Evolutionary conservation across 2,797 vertebrate genomes (phyloP).

Genomic region (Chelon labrosus): DNA sequence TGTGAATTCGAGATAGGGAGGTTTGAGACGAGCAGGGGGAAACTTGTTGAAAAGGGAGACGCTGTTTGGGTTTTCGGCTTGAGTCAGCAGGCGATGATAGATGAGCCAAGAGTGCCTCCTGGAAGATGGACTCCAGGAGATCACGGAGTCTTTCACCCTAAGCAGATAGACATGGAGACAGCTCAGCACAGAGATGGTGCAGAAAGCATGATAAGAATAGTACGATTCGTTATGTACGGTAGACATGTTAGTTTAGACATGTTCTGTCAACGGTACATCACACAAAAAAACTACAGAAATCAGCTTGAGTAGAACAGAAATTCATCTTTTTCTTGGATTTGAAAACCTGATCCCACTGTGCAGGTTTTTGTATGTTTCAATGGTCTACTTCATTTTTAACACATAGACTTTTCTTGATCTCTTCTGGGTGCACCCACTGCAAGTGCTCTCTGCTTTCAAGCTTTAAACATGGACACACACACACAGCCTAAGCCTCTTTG

Average conservation of each 20-base stretch:
- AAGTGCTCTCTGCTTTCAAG: conserved; percentile 28
- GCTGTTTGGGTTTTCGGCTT: conserved; percentile 40
- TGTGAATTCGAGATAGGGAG: conserved; percentile 20
- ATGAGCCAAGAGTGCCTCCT: conserved; percentile 59
- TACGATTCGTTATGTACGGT: conserved; percentile 24
- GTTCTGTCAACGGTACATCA: conserved; percentile 24
- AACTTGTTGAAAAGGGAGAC: conserved; percentile 35
- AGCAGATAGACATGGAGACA: conserved; percentile 38
- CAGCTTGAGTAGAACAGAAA: conserved; percentile 15
- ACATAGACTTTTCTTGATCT: conserved; percentile 37
- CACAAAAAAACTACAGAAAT: conserved; percentile 9
- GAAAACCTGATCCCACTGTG: background rate
- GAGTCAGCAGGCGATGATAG: conserved; percentile 70
- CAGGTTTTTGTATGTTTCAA: conserved; percentile 33
- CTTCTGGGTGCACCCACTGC: conserved; percentile 7
- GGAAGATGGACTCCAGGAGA: conserved; percentile 63
- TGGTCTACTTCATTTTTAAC: conserved; percentile 30
- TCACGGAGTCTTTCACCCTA: conserved; percentile 53
- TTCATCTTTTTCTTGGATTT: background rate
- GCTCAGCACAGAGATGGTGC: conserved; percentile 38
- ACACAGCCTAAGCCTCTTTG: conserved; percentile 63
- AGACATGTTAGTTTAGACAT: conserved; percentile 20
- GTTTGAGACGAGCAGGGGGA: conserved; percentile 14
- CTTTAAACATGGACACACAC: conserved; percentile 16
- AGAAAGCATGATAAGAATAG: conserved; percentile 53